Base-by-base conservation (phyloP, 2,797 vertebrate species). In the Notamacropus eugenii region DNA sequence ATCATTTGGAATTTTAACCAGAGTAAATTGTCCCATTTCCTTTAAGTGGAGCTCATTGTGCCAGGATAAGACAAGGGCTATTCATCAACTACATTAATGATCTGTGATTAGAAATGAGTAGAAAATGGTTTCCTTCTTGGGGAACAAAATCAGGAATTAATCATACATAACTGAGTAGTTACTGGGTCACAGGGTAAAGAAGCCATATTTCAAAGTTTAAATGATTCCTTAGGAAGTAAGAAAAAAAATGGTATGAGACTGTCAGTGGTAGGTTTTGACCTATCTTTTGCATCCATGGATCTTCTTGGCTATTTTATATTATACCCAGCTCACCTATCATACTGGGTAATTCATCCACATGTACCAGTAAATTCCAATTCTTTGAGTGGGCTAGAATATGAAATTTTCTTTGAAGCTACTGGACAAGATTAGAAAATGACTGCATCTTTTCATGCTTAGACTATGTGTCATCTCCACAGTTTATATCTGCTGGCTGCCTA, bases 51-150 rank as follows among this genome's bases (percentile, higher is more conserved):
- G n/a, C 9, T 98, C 59, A 58, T 95, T 91, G 67, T 4, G 74
- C 50, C 90, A 95, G 34, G 94, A 92, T 54, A 93, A 96, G 19
- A 67, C 55, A 92, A 91, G 90, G 90, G 92, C 40, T 96, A 34
- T 96, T 97, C 55, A 87, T 96, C 93, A 67, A 56, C 34, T 95
- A 1, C 91, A 97, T 94, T 97, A 97, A 98, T 96, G 93, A 97
- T 87, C n/a, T 95, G 6, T 93, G 91, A 96, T 96, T 92, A 95
- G 94, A 96, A 93, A 56, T 97, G 54, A 96, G 92, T 94, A 91
- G 97, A 95, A 97, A 95, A 92, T 93, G 0, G 58, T 96, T 97
- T 98, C 14, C 92, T 74, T 34, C 92, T 55, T 54, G 19, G 87
- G 55, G 93, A 97, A 96, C 4, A 96, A 97, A 97, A 82, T 96